Base-by-base conservation (phyloP, 1,140 invertebrate species). In the Chelonus insularis region DNA sequence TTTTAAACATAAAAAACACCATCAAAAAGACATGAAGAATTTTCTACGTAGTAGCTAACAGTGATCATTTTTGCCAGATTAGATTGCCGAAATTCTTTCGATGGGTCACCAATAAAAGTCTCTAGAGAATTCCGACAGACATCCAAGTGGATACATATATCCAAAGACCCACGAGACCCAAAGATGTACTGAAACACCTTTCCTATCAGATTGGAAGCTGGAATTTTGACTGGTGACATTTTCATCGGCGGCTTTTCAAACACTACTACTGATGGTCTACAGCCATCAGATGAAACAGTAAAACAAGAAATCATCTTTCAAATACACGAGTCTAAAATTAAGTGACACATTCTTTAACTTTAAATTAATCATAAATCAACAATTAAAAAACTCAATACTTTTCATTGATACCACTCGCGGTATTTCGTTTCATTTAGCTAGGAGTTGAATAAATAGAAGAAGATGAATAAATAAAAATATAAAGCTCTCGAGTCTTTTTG, bases 401-500 rank as follows among this genome's bases (percentile, higher is more conserved):
- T n/a, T n/a, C n/a, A n/a, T n/a, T n/a, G n/a, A n/a, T n/a, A n/a
- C n/a, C n/a, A n/a, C n/a, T n/a, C n/a, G 12, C 12, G 3, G 36
- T n/a, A 37, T 37, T 37, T 9, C 11, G 3, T 37, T n/a, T 37
- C 11, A 2, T n/a, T 37, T 6, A 37, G 36, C 16, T 18, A 23
- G 56, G 32, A 47, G 39, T 25, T 32, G 32, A 21, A 57, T 12
- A 73, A 78, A 78, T 74, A 73, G 74, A 70, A n/a, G n/a, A 48
- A 48, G 21, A 25, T 4, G 74, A 78, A 77, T 76, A 76, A 78
- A 73, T 72, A 70, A 75, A 72, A 72, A 70, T 78, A 72, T 58
- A 69, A 68, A 74, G 75, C 76, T 76, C 77, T 79, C 77, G 65
- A 68, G 70, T 77, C 25, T 29, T 29, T 7, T 14, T 77, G 72